Evolutionary conservation across 1,140 invertebrate genomes (phyloP), one percentile per base, ranked within the genome.

Genomic region (Cotesia vestalis): DNA sequence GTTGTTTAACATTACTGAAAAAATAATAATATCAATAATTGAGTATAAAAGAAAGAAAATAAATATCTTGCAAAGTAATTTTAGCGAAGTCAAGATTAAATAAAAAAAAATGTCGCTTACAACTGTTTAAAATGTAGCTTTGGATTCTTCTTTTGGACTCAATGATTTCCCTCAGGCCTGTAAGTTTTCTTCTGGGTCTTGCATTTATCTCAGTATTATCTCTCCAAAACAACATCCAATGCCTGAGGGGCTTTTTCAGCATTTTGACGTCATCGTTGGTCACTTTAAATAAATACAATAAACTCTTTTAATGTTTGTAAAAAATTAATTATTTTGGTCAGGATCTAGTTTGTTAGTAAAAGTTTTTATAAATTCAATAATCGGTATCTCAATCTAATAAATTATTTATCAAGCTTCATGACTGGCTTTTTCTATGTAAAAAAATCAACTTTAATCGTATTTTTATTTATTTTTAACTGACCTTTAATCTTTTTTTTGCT

Each of bases 121-220:
- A 38, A 40, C 11, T n/a, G 34, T 60, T 20, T 35, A 60, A 35
- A 12, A 46, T 8, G 52, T 27, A 20, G 4, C 34, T 20, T 36
- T 38, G 36, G 60, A 55, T 59, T 46, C 4, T 46, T 60, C 60
- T 69, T 69, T 12, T n/a, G 35, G 9, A 38, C 27, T 60, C 35
- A 60, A 36, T 69, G 35, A 69, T 69, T 69, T 69, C 67, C 67
- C 67, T 46, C 34, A 69, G 67, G 67, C 40, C 55, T 60, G 14
- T 40, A 55, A 60, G 59, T 40, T 11, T 12, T 69, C 60, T 62
- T 62, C 60, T 36, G 60, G 36, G 34, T 38, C 34, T 62, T 14
- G 60, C 60, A 62, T 62, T 40, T 36, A 62, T 38, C 60, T 36
- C 60, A 36, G 11, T 4, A 36, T 6, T 36, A 40, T 62, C 60